Conservation (phyloP, 2,888 invertebrate species). For the Drosophila borborema region DNA sequence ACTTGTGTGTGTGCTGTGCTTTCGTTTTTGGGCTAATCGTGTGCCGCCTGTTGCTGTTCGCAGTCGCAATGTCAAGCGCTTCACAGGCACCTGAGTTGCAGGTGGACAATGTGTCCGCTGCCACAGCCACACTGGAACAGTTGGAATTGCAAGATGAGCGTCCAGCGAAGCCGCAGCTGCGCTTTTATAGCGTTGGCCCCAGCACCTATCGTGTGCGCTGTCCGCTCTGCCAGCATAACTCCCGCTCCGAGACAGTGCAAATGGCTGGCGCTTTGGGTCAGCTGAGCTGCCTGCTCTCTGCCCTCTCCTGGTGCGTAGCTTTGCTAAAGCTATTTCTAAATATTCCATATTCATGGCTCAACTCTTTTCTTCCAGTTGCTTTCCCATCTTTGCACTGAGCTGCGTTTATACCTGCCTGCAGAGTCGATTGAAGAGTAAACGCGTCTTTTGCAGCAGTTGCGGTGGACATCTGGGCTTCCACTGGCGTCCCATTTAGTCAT, state of each 20-base stretch:
- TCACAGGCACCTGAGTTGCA: constrained; percentile 68
- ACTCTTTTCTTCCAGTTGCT: constrained; percentile 73
- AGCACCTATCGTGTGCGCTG: constrained; percentile 78
- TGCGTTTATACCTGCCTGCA: constrained; percentile 81
- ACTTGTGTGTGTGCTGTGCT: not conserved
- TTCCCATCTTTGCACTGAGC: constrained; percentile 82
- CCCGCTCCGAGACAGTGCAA: constrained; percentile 78
- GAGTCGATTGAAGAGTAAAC: constrained; percentile 79
- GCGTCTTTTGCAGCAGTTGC: constrained; percentile 83
- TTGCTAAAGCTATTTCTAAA: not conserved
- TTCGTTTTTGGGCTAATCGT: constrained; percentile 6
- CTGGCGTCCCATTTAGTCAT: constrained; percentile 71
- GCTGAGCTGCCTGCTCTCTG: constrained; percentile 77
- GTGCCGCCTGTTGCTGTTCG: constrained; percentile 2
- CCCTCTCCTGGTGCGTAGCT: constrained; percentile 75
- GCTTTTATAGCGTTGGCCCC: constrained; percentile 83
- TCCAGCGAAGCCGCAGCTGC: constrained; percentile 72
- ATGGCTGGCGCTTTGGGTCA: constrained; percentile 78
- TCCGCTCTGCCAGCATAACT: constrained; percentile 77
- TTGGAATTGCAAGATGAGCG: constrained; percentile 44
- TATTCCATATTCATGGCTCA: not conserved
- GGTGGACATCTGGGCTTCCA: constrained; percentile 83
- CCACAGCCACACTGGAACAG: constrained; percentile 41
- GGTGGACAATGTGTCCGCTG: constrained; percentile 45
- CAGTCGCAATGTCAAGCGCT: constrained; percentile 69